Evolutionary conservation across 2,797 vertebrate genomes (phyloP).

Genomic region (Sebastolobus alascanus): DNA sequence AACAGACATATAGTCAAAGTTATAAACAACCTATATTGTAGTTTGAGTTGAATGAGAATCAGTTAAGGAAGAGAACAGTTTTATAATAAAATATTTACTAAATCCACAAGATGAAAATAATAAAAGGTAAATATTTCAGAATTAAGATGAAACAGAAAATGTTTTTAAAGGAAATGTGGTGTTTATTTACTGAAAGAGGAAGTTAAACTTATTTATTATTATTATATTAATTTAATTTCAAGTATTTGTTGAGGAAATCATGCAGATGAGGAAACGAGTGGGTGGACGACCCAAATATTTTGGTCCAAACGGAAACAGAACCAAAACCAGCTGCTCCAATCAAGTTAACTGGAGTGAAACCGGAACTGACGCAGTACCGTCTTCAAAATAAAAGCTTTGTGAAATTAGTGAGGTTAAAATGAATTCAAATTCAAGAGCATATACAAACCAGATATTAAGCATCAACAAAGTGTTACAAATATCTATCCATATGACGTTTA

Average conservation of each 20-base stretch:
- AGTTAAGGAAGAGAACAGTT: too few relatives aligned
- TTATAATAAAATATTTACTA: not conserved
- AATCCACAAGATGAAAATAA: not conserved
- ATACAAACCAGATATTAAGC: too few relatives aligned
- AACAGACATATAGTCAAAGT: too few relatives aligned
- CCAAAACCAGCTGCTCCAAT: conserved; percentile 24
- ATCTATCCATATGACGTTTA: too few relatives aligned
- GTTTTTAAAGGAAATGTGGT: not conserved
- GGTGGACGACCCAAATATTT: conserved; percentile 17
- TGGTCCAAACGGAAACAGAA: conserved; percentile 51
- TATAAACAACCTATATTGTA: too few relatives aligned
- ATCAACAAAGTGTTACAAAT: too few relatives aligned
- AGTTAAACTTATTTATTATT: not conserved
- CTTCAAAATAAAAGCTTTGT: conserved; percentile 38
- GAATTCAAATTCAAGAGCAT: too few relatives aligned
- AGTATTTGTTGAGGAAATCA: not conserved
- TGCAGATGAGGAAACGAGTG: not conserved
- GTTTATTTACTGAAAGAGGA: not conserved
- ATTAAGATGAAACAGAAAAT: not conserved
- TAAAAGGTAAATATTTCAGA: not conserved
- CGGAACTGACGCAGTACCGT: rapidly evolving
- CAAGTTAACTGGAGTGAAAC: not conserved
- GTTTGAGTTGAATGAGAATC: too few relatives aligned
- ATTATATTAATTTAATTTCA: not conserved
- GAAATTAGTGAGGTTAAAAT: not conserved